phyloP scores from a whole-genome alignment of 2,113 vertebrate genomes.

The Galbula dea region DNA sequence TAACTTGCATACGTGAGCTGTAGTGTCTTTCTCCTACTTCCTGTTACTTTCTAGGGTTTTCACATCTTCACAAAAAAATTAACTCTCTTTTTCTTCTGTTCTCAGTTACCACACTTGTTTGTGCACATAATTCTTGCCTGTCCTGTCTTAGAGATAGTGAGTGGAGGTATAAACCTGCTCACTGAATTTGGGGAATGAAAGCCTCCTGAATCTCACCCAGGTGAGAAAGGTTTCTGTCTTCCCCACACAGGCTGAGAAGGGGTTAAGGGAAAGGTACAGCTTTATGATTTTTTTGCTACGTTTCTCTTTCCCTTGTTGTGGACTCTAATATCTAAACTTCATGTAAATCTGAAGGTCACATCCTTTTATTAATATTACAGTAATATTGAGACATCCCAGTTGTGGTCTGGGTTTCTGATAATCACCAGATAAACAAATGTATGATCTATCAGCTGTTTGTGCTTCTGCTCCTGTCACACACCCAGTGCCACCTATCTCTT shows the following conservation, averaged over 20 bases:
- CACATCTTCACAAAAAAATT: not conserved
- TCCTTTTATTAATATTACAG: not conserved
- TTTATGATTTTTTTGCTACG: not conserved
- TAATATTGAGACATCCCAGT: not conserved
- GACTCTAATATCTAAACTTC: not conserved
- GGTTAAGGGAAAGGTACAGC: not conserved
- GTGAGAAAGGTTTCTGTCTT: not conserved
- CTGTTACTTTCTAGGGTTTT: not conserved
- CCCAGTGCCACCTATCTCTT: not conserved
- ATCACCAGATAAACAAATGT: accelerated
- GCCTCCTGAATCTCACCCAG: not conserved
- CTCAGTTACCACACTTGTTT: not conserved
- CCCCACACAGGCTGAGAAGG: not conserved
- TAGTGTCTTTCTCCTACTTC: not conserved
- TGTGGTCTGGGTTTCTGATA: not conserved
- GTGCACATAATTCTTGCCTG: not conserved
- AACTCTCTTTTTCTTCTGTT: not conserved
- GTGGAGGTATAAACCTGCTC: not conserved
- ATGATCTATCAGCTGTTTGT: not conserved
- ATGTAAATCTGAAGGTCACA: not conserved
- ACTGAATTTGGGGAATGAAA: not conserved
- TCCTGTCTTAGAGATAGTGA: not conserved
- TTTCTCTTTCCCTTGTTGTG: not conserved
- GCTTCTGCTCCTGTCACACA: not conserved
- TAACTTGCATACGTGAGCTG: not conserved